Evolutionary conservation across 2,888 invertebrate species (phyloP), one percentile per base, ranked within the genome.

Genomic region (Mycalesis mineus): DNA sequence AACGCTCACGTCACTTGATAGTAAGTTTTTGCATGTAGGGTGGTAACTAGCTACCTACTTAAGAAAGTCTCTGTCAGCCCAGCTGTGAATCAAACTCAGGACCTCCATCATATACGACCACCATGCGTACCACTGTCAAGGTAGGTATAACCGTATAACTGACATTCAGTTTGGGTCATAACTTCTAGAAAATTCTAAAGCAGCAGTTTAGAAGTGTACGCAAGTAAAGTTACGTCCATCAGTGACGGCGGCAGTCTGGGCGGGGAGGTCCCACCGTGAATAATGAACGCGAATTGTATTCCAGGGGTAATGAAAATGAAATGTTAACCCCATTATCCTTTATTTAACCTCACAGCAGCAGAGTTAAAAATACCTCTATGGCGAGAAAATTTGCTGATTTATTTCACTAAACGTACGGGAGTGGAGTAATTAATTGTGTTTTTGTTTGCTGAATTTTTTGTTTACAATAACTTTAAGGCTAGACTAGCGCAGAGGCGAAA

Each of bases 271-370:
- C 49, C 55, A 47, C 15, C 52, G 57, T 62, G 55, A 63, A 56
- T 62, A 64, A 64, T 60, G 56, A 57, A 55, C 47, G 36, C 15
- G 55, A 55, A 62, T 62, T 59, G 55, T 61, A 49, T 50, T 59
- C 55, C 52, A 50, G 53, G 52, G 52, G 50, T 54, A 56, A 59
- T 61, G 49, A 61, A 59, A 61, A 61, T 56, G 52, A 59, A 58
- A 59, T 59, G 53, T 45, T 50, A 50, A 56, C 37, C 44, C 56
- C 55, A 50, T 59, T 59, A 53, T 45, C 55, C 55, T 61, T 53
- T 48, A 52, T 55, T 52, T 49, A 39, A 49, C 49, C 51, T 37
- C 41, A 28, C 44, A 49, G 9, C 41, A 1, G 13, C 33, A 1
- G 9, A 15, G 37, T 41, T 45, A 33, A 39, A 51, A 33, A 47